Base-by-base conservation (phyloP, 2,797 vertebrate species). In the Botia almorhae region DNA sequence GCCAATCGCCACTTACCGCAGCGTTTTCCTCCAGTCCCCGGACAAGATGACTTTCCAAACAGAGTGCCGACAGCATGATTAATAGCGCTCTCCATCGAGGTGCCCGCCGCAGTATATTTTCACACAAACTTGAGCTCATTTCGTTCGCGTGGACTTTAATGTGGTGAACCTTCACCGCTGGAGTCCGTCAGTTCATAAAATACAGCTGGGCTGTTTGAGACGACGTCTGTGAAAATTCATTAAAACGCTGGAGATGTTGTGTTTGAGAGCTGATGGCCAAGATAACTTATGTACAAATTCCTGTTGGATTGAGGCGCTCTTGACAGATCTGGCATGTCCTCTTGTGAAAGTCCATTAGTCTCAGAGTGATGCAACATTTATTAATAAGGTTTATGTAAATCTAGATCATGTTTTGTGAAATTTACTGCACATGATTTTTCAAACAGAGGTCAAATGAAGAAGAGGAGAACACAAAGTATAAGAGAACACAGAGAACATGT, bases 11-110 rank as follows among this genome's bases (percentile, higher is more conserved):
- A 93, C 92, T 94, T 92, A 93, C 90, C 81, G 88, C 90, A 91
- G 92, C 93, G 89, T 93, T 92, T 92, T 91, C 91, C 91, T 93
- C 88, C 88, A 88, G 90, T 90, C 89, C 91, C 92, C 88, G 92
- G 92, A 89, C 88, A 86, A 91, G 92, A 93, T 94, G 93, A 91
- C 93, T 93, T 92, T 94, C 87, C 90, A 94, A 95, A 95, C 93
- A 93, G 91, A 92, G 92, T 92, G 92, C 80, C 87, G 93, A 94
- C 92, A 94, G 92, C 87, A 92, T 94, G 94, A 95, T 94, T 94
- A 94, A 94, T 93, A 92, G 90, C 86, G 90, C 90, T 90, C 90
- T 91, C 92, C 86, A 82, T 87, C 83, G 87, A 92, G 91, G 92
- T 92, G 91, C 84, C 80, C 87, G 83, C 85, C 33, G 87, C 91